phyloP scores from a whole-genome alignment of 2,888 invertebrate species.

The Drosophila macrospina region DNA sequence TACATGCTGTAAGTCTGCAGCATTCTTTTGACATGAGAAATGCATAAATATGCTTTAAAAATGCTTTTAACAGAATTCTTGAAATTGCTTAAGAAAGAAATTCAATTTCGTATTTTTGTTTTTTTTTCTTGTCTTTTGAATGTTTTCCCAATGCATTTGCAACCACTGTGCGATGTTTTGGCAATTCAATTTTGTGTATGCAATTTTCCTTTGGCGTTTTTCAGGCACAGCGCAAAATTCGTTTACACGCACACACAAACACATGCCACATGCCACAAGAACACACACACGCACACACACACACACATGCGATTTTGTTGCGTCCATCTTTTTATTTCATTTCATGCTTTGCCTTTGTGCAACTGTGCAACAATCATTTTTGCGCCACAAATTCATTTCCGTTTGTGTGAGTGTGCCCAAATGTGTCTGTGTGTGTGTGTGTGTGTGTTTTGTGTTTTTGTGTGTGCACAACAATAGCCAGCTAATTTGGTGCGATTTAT shows the following conservation, averaged over 20 bases:
- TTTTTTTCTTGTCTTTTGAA: no score
- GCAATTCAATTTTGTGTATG: conserved; percentile 56
- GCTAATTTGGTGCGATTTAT: conserved; percentile 71
- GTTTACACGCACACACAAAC: conserved; percentile 44
- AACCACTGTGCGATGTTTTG: conserved; percentile 46
- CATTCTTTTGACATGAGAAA: no score
- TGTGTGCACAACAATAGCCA: conserved; percentile 51
- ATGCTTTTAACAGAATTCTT: no score
- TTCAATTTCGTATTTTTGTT: neutral
- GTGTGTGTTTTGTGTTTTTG: conserved; percentile 27
- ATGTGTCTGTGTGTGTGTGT: neutral
- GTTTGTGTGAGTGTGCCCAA: conserved; percentile 39
- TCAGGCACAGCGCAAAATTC: conserved; percentile 40
- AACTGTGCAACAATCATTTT: conserved; percentile 74
- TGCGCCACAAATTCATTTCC: conserved; percentile 77
- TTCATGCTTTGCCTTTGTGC: conserved; percentile 64
- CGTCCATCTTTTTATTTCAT: conserved; percentile 62
- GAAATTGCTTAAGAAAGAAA: no score
- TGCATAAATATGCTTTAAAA: no score
- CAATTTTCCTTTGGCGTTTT: conserved; percentile 55
- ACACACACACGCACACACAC: conserved; percentile 20
- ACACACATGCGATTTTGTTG: conserved; percentile 14
- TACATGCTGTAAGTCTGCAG: no score
- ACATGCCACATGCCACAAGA: conserved; percentile 2
- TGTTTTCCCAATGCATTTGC: neutral